Conservation (phyloP, 1,140 invertebrate species). For the Solenopsis fugax region DNA sequence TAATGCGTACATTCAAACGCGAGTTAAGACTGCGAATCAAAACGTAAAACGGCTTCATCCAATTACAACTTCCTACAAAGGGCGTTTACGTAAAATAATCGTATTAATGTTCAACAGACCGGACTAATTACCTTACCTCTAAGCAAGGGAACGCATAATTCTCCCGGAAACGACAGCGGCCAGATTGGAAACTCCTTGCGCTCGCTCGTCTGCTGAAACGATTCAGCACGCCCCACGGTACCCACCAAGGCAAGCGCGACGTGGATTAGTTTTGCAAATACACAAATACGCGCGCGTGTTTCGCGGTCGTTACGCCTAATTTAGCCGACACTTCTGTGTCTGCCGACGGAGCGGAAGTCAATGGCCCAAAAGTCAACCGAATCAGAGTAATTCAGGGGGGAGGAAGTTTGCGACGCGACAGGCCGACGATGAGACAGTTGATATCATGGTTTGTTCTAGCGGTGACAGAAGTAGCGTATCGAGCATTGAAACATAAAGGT, state of each 20-base stretch:
- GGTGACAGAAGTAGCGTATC: neutral
- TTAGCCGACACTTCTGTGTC: conserved; percentile 61
- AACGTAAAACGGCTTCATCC: conserved; percentile 54
- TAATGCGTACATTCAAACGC: conserved; percentile 45
- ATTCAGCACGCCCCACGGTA: conserved; percentile 25
- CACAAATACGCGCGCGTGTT: conserved; percentile 68
- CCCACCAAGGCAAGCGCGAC: conserved; percentile 36
- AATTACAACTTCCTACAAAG: conserved; percentile 64
- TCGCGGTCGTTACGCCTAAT: conserved; percentile 69
- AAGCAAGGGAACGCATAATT: conserved; percentile 67
- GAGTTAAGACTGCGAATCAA: conserved; percentile 53
- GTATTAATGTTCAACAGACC: conserved; percentile 64
- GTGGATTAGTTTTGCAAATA: conserved; percentile 73
- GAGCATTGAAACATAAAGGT: neutral
- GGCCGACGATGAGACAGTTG: neutral
- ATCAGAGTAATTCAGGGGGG: conserved; percentile 18
- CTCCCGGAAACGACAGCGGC: conserved; percentile 68
- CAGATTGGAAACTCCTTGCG: conserved; percentile 72
- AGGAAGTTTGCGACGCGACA: neutral
- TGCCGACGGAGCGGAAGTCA: conserved; percentile 50
- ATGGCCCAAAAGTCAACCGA: conserved; percentile 45
- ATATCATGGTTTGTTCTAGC: neutral
- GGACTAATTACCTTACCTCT: conserved; percentile 67
- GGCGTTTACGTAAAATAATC: conserved; percentile 71
- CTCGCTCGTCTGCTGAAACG: conserved; percentile 45